These are phyloP conservation scores for Drosophila yooni DNA, from an alignment of 2,888 invertebrate genomes.

Conservation along the genomic window DNA sequence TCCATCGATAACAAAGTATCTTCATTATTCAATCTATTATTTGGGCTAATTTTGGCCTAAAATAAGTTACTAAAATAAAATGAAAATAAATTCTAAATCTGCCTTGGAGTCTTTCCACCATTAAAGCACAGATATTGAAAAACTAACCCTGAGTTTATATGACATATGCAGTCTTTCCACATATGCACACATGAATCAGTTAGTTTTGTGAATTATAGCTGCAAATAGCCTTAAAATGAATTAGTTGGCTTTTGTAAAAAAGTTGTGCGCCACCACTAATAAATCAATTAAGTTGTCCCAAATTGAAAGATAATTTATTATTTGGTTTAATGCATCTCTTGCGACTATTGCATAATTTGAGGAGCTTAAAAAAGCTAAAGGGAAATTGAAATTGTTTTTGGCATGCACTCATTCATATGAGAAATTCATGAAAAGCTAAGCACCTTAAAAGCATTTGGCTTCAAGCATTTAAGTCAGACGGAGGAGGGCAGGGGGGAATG, in stretches of 20 bases:
- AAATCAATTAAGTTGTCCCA: not conserved
- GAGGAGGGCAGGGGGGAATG: not conserved
- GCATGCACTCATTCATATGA: conserved; percentile 1
- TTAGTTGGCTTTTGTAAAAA: not conserved
- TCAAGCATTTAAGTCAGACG: conserved; percentile 48
- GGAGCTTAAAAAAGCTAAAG: not conserved
- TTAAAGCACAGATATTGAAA: not conserved
- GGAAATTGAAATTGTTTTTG: not conserved
- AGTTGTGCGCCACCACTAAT: not conserved
- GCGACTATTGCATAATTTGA: not conserved
- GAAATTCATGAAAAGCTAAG: conserved; percentile 29
- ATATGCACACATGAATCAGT: not conserved
- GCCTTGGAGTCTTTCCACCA: not conserved
- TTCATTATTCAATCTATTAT: not conserved
- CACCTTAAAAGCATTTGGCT: conserved; percentile 50
- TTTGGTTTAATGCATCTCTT: not conserved
- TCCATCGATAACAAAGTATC: not conserved
- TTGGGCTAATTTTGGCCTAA: not conserved
- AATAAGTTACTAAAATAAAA: too few relatives aligned
- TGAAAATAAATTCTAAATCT: not conserved
- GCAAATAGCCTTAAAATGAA: not conserved
- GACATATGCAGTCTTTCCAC: not conserved
- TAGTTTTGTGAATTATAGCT: not conserved
- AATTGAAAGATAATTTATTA: not conserved
- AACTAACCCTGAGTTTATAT: not conserved